Evolutionary conservation across 2,113 vertebrate genomes (phyloP).

Genomic region (Antechinus stuartii): DNA sequence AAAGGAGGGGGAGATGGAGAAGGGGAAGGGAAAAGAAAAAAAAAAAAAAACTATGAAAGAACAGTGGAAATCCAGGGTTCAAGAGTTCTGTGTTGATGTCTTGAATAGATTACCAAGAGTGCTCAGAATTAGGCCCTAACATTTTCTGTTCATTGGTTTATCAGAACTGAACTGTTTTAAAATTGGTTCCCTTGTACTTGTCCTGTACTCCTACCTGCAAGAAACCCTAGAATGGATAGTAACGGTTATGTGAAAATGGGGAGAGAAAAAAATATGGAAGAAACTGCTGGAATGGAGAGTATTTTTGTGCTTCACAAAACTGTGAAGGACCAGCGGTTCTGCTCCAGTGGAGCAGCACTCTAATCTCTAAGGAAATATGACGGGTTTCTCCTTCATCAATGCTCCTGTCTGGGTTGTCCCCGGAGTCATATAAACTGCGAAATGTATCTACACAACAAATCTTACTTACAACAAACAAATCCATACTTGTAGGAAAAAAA

Average conservation of each 20-base stretch:
- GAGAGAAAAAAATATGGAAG: slow-evolving; percentile 66
- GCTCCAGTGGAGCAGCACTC: slow-evolving; percentile 68
- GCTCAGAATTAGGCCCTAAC: slow-evolving; percentile 67
- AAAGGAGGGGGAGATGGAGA: slow-evolving; percentile 70
- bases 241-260: slow-evolving; percentile 58
- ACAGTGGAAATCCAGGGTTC: slow-evolving; percentile 64
- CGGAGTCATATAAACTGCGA: slow-evolving; percentile 84
- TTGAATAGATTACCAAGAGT: slow-evolving; percentile 53
- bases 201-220: slow-evolving; percentile 50
- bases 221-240: slow-evolving; percentile 54
- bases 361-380: slow-evolving; percentile 73
- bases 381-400: slow-evolving; percentile 78
- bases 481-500: slow-evolving; percentile 82
- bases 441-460: slow-evolving; percentile 84
- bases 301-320: slow-evolving; percentile 59
- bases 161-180: slow-evolving; percentile 52
- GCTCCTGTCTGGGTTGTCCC: slow-evolving; percentile 80
- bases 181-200: slow-evolving; percentile 32
- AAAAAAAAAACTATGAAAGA: slow-evolving; percentile 71
- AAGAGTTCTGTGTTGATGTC: slow-evolving; percentile 44
- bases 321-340: slow-evolving; percentile 54
- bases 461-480: slow-evolving; percentile 83
- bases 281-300: slow-evolving; percentile 70
- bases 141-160: slow-evolving; percentile 68
- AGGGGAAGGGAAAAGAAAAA: slow-evolving; percentile 36